Conservation (phyloP, 2,888 invertebrate species). For the Xestia xanthographa region DNA sequence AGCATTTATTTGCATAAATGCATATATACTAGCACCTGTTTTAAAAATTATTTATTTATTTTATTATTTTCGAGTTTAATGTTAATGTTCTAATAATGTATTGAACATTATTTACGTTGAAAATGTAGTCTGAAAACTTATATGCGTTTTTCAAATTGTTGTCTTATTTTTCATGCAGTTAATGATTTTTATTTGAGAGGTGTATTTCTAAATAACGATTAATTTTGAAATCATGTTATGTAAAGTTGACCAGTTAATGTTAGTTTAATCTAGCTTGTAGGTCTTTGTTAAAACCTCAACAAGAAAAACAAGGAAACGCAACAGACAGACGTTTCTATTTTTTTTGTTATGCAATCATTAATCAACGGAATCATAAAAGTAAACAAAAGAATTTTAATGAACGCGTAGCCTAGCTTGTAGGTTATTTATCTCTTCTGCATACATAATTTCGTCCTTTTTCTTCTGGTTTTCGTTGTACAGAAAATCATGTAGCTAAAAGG, state of each 20-base stretch:
- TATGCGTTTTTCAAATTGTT: not conserved
- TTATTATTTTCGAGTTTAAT: not conserved
- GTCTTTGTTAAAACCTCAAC: not conserved
- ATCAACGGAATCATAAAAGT: not conserved
- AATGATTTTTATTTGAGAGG: not conserved
- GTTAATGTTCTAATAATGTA: no score
- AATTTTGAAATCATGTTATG: not conserved
- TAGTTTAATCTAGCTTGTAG: no score
- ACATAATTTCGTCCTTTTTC: no score
- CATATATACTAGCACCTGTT: no score
- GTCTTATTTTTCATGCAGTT: not conserved
- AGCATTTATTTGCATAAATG: no score
- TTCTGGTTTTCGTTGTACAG: not conserved
- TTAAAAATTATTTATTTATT: not conserved
- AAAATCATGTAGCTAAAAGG: no score
- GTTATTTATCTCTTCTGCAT: not conserved
- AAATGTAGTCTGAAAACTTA: no score
- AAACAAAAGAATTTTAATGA: no score
- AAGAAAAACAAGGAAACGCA: not conserved
- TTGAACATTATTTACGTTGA: no score
- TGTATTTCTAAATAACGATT: not conserved
- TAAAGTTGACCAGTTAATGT: not conserved
- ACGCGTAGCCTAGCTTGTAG: no score
- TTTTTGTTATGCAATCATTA: not conserved
- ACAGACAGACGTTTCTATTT: not conserved